These are phyloP conservation scores for Protonibea diacanthus DNA, from an alignment of 2,797 vertebrate species.

Conservation along the genomic window DNA sequence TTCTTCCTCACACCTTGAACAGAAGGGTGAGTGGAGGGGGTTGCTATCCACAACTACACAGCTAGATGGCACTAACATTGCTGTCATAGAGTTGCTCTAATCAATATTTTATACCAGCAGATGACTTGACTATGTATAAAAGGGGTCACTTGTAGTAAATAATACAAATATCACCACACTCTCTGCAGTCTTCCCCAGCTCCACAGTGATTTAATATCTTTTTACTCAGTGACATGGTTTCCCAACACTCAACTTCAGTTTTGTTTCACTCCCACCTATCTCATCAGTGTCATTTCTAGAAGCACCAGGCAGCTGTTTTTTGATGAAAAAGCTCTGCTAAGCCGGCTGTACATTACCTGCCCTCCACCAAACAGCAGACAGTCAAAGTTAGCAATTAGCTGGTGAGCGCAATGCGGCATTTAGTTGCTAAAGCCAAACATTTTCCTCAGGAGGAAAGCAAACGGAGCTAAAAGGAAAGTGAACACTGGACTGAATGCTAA, in stretches of 20 bases:
- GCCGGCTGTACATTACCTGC: not conserved
- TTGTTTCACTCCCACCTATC: not conserved
- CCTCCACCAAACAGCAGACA: not conserved
- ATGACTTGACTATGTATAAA: not conserved
- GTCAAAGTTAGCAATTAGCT: slow-evolving; percentile 1
- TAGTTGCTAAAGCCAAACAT: not conserved
- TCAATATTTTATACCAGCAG: not conserved
- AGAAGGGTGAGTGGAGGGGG: no score
- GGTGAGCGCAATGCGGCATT: not conserved
- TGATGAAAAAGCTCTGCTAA: no score
- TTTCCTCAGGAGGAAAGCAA: not conserved
- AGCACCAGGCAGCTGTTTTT: not conserved
- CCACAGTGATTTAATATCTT: not conserved
- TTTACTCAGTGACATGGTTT: not conserved
- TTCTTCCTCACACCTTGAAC: no score
- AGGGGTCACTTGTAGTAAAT: not conserved
- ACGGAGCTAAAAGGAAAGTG: not conserved
- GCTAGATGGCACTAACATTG: no score
- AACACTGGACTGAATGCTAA: not conserved
- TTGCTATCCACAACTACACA: no score
- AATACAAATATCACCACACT: not conserved
- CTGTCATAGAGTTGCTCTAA: not conserved
- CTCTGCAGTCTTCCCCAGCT: not conserved
- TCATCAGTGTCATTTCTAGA: not conserved
- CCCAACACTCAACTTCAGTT: not conserved